These are phyloP conservation scores for Coronaproctus castanopsis DNA, from an alignment of 2,888 invertebrate genomes.

Conservation along the genomic window DNA sequence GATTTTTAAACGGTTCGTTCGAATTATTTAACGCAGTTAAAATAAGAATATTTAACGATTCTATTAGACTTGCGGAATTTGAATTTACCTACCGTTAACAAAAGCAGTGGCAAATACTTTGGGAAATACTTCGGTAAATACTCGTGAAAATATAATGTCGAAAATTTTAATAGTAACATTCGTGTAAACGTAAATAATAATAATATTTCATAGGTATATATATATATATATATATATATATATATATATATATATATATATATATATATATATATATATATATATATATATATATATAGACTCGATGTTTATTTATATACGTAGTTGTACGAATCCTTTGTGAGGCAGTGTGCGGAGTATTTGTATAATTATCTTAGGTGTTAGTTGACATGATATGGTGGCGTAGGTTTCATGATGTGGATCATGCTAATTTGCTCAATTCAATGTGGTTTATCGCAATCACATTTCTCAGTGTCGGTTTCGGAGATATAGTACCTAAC, in stretches of 20 bases:
- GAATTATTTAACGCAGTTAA: no score
- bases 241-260: not conserved
- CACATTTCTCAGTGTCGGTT: conserved; percentile 99
- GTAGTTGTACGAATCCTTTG: not conserved
- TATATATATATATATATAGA: not conserved
- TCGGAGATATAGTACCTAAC: conserved; percentile 99
- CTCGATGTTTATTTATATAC: not conserved
- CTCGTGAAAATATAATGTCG: no score
- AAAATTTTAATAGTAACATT: no score
- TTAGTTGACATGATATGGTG: not conserved
- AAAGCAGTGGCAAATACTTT: no score
- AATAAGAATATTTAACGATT: no score
- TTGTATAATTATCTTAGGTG: not conserved
- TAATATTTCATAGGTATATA: not conserved
- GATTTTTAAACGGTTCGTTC: no score
- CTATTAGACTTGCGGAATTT: no score
- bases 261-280: not conserved
- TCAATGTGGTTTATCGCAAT: conserved; percentile 99
- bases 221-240: not conserved
- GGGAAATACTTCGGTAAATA: no score
- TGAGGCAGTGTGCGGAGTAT: not conserved
- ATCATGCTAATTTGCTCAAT: conserved; percentile 95
- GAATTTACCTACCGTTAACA: no score
- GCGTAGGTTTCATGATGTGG: conserved; percentile 87
- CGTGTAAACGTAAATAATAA: no score